Evolutionary conservation across 2,888 invertebrate genomes (phyloP), one percentile per base, ranked within the genome.

Genomic region (Amiota minor): DNA sequence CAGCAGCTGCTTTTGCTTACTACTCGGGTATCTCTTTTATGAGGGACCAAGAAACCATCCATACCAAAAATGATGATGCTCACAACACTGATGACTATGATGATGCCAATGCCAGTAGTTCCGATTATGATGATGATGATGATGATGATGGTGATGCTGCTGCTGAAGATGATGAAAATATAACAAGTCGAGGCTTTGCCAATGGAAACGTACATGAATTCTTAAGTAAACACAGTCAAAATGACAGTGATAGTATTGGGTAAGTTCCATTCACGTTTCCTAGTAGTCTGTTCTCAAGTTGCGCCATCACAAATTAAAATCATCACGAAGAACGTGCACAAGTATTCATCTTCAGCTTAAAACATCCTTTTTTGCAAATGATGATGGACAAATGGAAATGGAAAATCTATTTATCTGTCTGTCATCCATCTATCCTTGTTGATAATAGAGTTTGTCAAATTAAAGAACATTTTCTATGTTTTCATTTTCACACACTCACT

Each of bases 1-100:
- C 87, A 9, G 84, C 82, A 14, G 84, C 84, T 20, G 86, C 84
- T 11, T 85, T 85, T 69, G 79, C 80, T 73, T 86, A 81, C 74
- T 86, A 84, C 79, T 79, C 87, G 46, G 88, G 86, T 72, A 86
- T 87, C 64, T 87, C 87, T 1, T 86, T 87, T 71, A 79, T 82
- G 47, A 81, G 82, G 12, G 87, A 87, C 76, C 61, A 76, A 0
- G 81, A 84, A 49, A 68, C 77, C 55, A 73, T 59, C 18, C 2
- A 35, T 2, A 8, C 35, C 35, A 16, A 20, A 59, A 53, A 50
- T 23, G 14, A 23, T 14, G 20, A 16, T 47, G 56, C 45, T 16
- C 47, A 73, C 72, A 2, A 70, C 70, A 50, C 76, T 0, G 75
- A 73, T 56, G 78, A 80, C 20, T 65, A 71, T 50, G 72, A 71